Base-by-base conservation (phyloP, 2,888 invertebrate species). In the Ramazzottius varieornatus region DNA sequence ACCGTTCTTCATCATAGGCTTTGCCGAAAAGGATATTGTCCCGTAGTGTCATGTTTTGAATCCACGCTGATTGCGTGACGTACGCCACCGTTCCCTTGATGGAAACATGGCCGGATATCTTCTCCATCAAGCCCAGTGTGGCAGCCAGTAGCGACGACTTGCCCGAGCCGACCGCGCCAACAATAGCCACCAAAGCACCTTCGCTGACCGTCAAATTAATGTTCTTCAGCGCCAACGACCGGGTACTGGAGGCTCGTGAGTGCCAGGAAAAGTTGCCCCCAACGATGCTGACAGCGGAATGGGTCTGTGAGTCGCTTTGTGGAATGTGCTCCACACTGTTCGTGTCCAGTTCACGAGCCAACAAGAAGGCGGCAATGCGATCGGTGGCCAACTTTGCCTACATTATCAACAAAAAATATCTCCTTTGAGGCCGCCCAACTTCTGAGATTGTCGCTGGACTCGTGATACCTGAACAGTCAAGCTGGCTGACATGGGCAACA, bases 31-130 rank as follows among this genome's bases (percentile, higher is more conserved):
- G 73, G 69, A 98, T 88, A 76, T 96, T 96, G 72, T 93, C 86
- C 71, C 85, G 83, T 32, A 96, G 78, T 0, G 92, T 90, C 1
- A 88, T 86, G 78, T 96, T 96, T 77, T 94, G 94, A 66, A 96
- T 94, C 96, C 96, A 96, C 0, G 94, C 91, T 77, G 91, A 90
- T 73, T 93, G 92, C 0, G 92, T 83, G 1, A 91, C 90, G 75
- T 90, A 92, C 0, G 91, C 90, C 29, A 82, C 74, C 1, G 77
- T 73, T n/a, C 83, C 82, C 78, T 80, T 71, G 33, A 69, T 13
- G 29, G 54, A 16, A 4, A 54, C 54, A 24, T 54, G 54, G 24
- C 54, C 54, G 54, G 54, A 54, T 16, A 54, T 54, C 4, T 24
- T 8, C 29, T 54, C 54, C 54, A 54, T 54, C 54, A 54, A 29